Conservation (phyloP, 2,888 invertebrate species). For the Acrobasis repandana region DNA sequence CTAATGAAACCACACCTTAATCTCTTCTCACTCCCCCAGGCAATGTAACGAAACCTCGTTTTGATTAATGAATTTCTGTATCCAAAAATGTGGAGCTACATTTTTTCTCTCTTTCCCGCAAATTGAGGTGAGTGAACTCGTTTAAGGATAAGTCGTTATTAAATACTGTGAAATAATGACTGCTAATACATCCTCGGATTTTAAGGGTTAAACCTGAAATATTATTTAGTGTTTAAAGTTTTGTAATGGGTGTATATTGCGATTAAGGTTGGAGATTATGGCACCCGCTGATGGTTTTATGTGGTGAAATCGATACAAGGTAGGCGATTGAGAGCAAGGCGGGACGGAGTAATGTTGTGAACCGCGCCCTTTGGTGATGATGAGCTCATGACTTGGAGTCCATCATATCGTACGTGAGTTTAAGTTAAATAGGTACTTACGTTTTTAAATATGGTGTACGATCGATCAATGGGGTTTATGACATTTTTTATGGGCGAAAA, state of each 20-base stretch:
- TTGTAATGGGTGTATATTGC: constrained; percentile 3
- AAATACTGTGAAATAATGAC: constrained; percentile 31
- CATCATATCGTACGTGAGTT: background rate
- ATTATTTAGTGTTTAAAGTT: constrained; percentile 16
- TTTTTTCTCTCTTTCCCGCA: constrained; percentile 45
- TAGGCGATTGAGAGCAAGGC: constrained; percentile 13
- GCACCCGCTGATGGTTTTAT: constrained; percentile 6
- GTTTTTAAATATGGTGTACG: no score
- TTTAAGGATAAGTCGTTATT: constrained; percentile 58
- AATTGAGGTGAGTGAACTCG: constrained; percentile 56
- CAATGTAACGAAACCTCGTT: constrained; percentile 45
- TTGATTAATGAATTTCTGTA: constrained; percentile 68
- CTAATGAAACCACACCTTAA: constrained; percentile 15
- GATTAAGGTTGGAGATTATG: constrained; percentile 13
- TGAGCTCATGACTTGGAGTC: background rate
- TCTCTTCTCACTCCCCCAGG: constrained; percentile 43
- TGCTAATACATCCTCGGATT: constrained; percentile 53
- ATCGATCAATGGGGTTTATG: no score
- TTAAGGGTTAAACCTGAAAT: constrained; percentile 40
- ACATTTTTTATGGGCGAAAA: no score
- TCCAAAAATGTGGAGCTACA: constrained; percentile 48
- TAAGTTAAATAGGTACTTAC: no score
- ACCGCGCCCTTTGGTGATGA: constrained; percentile 3
- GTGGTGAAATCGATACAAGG: constrained; percentile 9
- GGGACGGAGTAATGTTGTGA: constrained; percentile 10